A percentile compares a stretch with the other conserved stretches of the same genome.
These are phyloP conservation scores for Hippocampus guttulatus DNA, from an alignment of 2,113 vertebrate species.

Conservation along the genomic window DNA sequence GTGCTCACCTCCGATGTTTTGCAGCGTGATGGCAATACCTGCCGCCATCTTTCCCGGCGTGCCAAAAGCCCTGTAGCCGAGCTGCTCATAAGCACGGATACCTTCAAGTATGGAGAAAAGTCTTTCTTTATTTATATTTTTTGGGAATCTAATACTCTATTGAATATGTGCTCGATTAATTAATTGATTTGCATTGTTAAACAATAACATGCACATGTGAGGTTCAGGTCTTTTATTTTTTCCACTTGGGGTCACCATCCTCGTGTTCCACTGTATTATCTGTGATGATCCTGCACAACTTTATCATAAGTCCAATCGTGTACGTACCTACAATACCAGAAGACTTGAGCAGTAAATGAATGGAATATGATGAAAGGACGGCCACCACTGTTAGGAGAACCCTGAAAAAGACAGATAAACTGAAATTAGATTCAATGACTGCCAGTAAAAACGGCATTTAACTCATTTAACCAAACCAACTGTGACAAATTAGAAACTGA, in stretches of 20 bases:
- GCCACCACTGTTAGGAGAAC: conserved; percentile 86
- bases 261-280: too few species aligned
- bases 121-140: background rate
- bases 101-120: conserved; percentile 47
- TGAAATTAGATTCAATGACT: background rate
- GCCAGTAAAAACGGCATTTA: background rate
- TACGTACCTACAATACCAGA: conserved; percentile 91
- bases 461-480: conserved; percentile 6
- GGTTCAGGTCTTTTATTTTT: too few species aligned
- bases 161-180: too few species aligned
- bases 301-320: too few species aligned
- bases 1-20: conserved; percentile 88
- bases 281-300: too few species aligned
- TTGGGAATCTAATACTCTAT: too few species aligned
- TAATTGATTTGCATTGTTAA: too few species aligned
- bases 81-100: conserved; percentile 89
- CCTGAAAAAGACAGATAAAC: conserved; percentile 63
- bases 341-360: conserved; percentile 92
- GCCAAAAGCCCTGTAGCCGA: conserved; percentile 88
- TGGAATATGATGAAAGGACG: conserved; percentile 91
- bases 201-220: too few species aligned
- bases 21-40: conserved; percentile 85
- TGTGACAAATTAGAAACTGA: background rate
- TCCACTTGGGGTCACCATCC: too few species aligned
- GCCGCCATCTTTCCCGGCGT: conserved; percentile 88